These are phyloP conservation scores for Seira ritae DNA, from an alignment of 2,888 invertebrate genomes.

Conservation along the genomic window DNA sequence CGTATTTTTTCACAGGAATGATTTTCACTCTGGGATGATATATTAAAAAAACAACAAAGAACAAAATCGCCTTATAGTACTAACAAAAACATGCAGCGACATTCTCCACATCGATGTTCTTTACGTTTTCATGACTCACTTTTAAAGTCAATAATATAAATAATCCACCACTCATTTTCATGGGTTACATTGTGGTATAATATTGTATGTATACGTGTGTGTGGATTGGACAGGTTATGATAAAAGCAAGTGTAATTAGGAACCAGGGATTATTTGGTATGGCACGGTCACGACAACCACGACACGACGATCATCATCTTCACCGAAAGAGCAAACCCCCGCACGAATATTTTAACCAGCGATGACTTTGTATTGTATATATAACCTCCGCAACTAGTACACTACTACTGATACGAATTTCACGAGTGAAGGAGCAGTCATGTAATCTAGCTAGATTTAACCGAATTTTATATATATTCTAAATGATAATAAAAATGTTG, in stretches of 20 bases:
- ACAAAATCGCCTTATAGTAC: neutral
- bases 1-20: slow-evolving; percentile 91
- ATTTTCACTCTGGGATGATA: slow-evolving; percentile 93
- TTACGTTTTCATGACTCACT: neutral
- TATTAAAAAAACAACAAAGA: slow-evolving; percentile 78
- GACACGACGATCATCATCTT: neutral
- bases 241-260: neutral
- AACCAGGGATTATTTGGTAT: slow-evolving; percentile 6
- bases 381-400: neutral
- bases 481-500: neutral
- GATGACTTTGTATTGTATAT: neutral
- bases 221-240: neutral
- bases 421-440: neutral
- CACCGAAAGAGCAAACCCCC: neutral
- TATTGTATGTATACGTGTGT: neutral
- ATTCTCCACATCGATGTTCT: neutral
- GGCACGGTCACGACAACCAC: neutral
- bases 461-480: slow-evolving; percentile 4
- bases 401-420: neutral
- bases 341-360: neutral
- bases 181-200: neutral
- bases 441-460: neutral
- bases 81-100: slow-evolving; percentile 2
- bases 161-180: neutral
- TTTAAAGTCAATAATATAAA: no score